These are phyloP conservation scores for Tetranychus urticae DNA, from an alignment of 1,140 invertebrate genomes.

Conservation along the genomic window DNA sequence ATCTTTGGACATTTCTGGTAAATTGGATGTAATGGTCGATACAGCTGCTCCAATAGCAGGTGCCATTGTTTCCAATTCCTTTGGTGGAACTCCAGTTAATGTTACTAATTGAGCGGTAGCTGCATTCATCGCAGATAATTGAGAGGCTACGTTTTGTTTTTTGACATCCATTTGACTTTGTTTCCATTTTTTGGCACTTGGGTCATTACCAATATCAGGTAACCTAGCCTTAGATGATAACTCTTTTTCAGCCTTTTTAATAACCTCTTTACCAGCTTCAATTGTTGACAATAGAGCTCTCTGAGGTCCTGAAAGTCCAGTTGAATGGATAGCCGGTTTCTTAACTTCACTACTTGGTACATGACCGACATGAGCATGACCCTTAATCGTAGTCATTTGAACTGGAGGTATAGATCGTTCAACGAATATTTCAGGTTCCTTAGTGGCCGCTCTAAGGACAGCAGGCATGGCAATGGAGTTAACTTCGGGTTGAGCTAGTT, in stretches of 20 bases:
- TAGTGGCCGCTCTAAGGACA: constrained; percentile 56
- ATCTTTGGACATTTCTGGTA: constrained; percentile 84
- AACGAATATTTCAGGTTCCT: constrained; percentile 53
- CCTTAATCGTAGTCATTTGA: constrained; percentile 66
- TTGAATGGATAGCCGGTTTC: constrained; percentile 50
- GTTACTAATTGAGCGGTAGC: constrained; percentile 96
- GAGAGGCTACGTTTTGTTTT: constrained; percentile 82
- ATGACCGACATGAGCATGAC: constrained; percentile 66
- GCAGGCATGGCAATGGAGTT: constrained; percentile 80
- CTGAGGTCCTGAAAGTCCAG: constrained; percentile 64
- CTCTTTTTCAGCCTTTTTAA: constrained; percentile 57
- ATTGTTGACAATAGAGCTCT: constrained; percentile 76
- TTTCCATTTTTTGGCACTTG: constrained; percentile 45
- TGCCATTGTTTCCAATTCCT: constrained; percentile 42
- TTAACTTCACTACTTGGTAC: constrained; percentile 51
- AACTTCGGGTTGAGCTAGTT: constrained; percentile 37
- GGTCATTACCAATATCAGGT: constrained; percentile 32
- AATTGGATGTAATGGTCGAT: constrained; percentile 80
- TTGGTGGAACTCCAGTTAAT: constrained; percentile 45
- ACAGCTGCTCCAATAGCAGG: constrained; percentile 90
- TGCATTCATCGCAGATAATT: constrained; percentile 95
- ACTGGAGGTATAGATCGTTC: constrained; percentile 61
- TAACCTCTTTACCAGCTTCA: constrained; percentile 53
- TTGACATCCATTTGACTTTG: constrained; percentile 79
- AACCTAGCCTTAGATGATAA: constrained; percentile 45